Conservation (phyloP, 2,113 vertebrate species). For the Campylomormyrus tamandua region DNA sequence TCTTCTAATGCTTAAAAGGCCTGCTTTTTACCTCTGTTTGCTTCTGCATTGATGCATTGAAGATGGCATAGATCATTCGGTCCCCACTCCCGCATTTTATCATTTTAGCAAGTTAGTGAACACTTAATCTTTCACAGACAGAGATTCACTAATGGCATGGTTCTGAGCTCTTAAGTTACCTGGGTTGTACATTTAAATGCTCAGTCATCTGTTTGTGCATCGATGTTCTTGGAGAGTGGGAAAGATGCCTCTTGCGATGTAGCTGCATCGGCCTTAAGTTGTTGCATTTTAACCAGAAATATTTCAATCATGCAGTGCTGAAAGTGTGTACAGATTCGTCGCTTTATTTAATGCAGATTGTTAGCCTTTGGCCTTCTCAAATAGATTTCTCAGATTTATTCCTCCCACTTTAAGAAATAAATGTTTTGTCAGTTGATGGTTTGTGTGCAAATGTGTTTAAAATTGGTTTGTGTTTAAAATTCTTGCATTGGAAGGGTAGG, state of each 20-base stretch:
- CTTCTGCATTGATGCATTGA: not conserved
- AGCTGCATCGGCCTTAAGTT: not conserved
- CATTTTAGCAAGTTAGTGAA: not conserved
- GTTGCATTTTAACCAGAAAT: not conserved
- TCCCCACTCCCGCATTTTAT: not conserved
- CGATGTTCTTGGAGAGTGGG: not conserved
- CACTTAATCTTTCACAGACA: not conserved
- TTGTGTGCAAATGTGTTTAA: not conserved
- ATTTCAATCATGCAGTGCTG: not conserved
- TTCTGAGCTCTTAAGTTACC: not conserved
- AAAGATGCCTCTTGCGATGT: not conserved
- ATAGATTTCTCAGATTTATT: not conserved
- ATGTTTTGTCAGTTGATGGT: not conserved
- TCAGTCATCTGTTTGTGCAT: not conserved
- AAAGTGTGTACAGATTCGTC: not conserved
- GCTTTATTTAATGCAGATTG: not conserved
- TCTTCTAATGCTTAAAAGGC: not conserved
- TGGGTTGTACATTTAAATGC: not conserved
- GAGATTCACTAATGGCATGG: not conserved
- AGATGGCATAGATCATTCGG: not conserved
- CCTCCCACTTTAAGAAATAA: not conserved
- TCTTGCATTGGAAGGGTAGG: not conserved
- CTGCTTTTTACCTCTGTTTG: not conserved
- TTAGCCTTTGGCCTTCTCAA: not conserved
- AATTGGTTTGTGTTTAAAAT: not conserved